A percentile compares a stretch with the other conserved stretches of the same genome.
Evolutionary conservation across 2,797 vertebrate genomes (phyloP).

Genomic region (Enteromius anoplus): DNA sequence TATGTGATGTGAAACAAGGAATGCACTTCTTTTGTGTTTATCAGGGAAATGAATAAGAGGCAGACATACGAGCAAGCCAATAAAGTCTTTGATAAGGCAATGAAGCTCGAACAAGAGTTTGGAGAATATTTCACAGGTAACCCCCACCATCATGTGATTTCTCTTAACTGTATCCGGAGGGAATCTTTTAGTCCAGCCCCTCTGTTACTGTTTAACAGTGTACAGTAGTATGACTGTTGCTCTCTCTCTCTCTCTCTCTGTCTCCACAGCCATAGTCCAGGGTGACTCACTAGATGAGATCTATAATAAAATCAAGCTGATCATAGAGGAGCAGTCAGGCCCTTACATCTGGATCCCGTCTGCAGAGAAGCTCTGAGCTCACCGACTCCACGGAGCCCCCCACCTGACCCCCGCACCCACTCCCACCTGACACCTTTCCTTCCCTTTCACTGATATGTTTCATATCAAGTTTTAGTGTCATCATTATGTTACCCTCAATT

Average conservation of each 20-base stretch:
- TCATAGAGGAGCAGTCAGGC: constrained; percentile 99
- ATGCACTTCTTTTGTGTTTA: constrained; percentile 47
- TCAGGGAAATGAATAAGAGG: constrained; percentile 98
- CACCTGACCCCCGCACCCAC: constrained; percentile 81
- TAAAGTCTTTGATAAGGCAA: constrained; percentile 98
- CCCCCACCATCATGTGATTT: constrained; percentile 9
- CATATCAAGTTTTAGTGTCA: constrained; percentile 99
- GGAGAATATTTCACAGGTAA: constrained; percentile 99
- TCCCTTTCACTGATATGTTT: constrained; percentile 95
- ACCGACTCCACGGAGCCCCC: constrained; percentile 79
- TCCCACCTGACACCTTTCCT: constrained; percentile 74
- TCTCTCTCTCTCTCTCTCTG: constrained; percentile 18
- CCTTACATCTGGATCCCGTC: constrained; percentile 99
- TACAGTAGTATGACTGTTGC: constrained; percentile 4
- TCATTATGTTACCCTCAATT: constrained; percentile 90
- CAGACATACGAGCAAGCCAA: constrained; percentile 98
- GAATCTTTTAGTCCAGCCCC: not conserved
- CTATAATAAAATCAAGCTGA: constrained; percentile 99
- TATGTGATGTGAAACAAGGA: not conserved
- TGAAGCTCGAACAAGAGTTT: constrained; percentile 98
- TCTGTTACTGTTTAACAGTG: constrained; percentile 11
- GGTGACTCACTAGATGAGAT: constrained; percentile 99
- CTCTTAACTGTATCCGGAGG: not conserved
- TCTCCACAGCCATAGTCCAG: constrained; percentile 93
- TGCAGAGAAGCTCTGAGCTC: constrained; percentile 97